Evolutionary conservation across 2,113 vertebrate genomes (phyloP), one percentile per base, ranked within the genome.

Genomic region (Oenanthe melanoleuca): DNA sequence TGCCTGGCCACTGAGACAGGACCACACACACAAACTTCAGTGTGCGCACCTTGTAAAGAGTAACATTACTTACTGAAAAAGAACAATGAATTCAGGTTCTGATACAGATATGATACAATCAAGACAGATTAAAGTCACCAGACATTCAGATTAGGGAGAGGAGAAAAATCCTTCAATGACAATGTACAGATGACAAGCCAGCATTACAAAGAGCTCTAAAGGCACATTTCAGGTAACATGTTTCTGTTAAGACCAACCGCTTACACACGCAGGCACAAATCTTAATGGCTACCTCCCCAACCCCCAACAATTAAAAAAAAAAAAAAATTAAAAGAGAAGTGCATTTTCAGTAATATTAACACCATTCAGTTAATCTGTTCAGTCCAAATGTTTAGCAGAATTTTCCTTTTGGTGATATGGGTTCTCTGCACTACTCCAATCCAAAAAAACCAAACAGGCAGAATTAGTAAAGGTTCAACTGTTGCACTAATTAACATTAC

Each of bases 401-500:
- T 97, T 92, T 94, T 97, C 96, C 95, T 96, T 93, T 96, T 87
- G 97, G 95, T 87, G 97, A 93, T 40, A 94, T 53, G 96, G 97
- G 93, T 97, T 98, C 91, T 97, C 97, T 96, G 98, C 97, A 96
- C 97, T 97, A 95, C 96, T 94, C 94, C 97, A 95, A 95, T 96
- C 93, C 96, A 95, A 97, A 96, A 96, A 93, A 93, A 65, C 80
- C 96, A 82, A 89, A 92, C 93, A 93, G 96, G 96, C 95, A 95
- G 96, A 97, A 97, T 97, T 97, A 97, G 96, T 94, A 97, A 97
- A 97, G 96, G 97, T 96, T 95, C 93, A 95, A 95, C 47, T 95
- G 97, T 82, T 97, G 96, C 80, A 96, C 94, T 96, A 93, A 95
- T 95, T 92, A 97, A 95, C 88, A 97, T 97, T 98, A 99, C 98